phyloP scores from a whole-genome alignment of 2,113 vertebrate species.

The Rhineura floridana region DNA sequence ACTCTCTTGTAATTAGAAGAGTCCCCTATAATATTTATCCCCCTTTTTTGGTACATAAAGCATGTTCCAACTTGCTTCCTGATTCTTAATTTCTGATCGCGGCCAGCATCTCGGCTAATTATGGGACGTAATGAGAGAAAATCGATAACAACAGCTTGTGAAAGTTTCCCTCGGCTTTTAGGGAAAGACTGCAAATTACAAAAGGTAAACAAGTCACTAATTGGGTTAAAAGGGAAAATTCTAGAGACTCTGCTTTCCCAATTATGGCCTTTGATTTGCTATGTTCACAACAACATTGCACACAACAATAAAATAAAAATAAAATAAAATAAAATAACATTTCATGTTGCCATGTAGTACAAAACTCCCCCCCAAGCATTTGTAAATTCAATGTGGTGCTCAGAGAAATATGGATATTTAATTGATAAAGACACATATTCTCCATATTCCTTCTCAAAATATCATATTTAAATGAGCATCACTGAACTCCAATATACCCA shows the following conservation, averaged over 20 bases:
- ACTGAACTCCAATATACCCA: too few relatives aligned
- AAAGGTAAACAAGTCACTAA: slow-evolving; percentile 27
- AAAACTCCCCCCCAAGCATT: too few relatives aligned
- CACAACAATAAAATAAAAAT: too few relatives aligned
- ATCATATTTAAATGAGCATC: too few relatives aligned
- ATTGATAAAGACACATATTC: too few relatives aligned
- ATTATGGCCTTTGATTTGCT: neutral
- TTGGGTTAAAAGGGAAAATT: slow-evolving; percentile 44
- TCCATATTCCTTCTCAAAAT: too few relatives aligned
- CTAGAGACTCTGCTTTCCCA: neutral
- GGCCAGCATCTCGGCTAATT: slow-evolving; percentile 61
- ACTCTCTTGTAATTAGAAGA: slow-evolving; percentile 28
- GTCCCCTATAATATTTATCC: neutral
- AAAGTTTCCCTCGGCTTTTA: neutral
- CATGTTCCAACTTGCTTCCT: slow-evolving; percentile 64
- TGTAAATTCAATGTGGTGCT: too few relatives aligned
- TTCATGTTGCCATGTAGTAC: too few relatives aligned
- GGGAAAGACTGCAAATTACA: slow-evolving; percentile 36
- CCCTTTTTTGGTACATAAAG: slow-evolving; percentile 3
- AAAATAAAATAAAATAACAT: too few relatives aligned
- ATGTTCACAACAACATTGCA: too few relatives aligned
- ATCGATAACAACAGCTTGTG: neutral
- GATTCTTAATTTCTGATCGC: slow-evolving; percentile 53
- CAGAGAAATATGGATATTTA: too few relatives aligned
- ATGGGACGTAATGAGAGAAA: slow-evolving; percentile 46